These are phyloP conservation scores for Pterobdella sp. DNA, from an alignment of 2,888 invertebrate species.

Conservation along the genomic window DNA sequence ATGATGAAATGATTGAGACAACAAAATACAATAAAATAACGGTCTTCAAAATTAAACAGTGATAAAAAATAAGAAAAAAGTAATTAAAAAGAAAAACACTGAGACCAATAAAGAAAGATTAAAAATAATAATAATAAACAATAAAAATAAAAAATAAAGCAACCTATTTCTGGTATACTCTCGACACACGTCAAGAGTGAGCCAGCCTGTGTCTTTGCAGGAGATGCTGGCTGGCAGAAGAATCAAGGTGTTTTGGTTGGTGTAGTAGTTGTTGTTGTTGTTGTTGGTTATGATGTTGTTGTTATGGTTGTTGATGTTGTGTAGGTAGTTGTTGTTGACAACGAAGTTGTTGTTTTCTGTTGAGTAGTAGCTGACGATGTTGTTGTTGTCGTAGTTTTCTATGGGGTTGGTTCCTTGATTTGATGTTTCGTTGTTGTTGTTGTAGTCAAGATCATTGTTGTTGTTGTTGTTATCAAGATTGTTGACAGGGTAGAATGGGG, in stretches of 20 bases:
- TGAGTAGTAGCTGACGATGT: background rate
- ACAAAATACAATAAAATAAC: no score
- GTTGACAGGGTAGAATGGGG: background rate
- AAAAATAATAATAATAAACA: no score
- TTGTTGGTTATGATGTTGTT: slow-evolving; percentile 11
- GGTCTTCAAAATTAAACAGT: no score
- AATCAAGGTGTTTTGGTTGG: slow-evolving; percentile 1
- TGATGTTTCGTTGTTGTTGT: slow-evolving; percentile 4
- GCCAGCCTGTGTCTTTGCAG: slow-evolving; percentile 27
- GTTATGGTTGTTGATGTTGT: background rate
- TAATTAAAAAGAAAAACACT: no score
- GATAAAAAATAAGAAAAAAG: no score
- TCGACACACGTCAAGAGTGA: slow-evolving; percentile 29
- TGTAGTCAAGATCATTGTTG: background rate
- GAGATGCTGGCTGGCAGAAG: background rate
- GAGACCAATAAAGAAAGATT: no score
- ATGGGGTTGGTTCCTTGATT: background rate
- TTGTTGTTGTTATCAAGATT: background rate
- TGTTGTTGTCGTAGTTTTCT: background rate
- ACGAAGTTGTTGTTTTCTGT: background rate
- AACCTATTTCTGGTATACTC: slow-evolving; percentile 29
- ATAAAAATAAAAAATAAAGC: no score
- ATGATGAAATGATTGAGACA: no score
- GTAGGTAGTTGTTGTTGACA: background rate
- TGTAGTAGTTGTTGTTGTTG: slow-evolving; percentile 11